These are phyloP conservation scores for Rhynchonycteris naso DNA, from an alignment of 2,797 vertebrate genomes.

Conservation along the genomic window DNA sequence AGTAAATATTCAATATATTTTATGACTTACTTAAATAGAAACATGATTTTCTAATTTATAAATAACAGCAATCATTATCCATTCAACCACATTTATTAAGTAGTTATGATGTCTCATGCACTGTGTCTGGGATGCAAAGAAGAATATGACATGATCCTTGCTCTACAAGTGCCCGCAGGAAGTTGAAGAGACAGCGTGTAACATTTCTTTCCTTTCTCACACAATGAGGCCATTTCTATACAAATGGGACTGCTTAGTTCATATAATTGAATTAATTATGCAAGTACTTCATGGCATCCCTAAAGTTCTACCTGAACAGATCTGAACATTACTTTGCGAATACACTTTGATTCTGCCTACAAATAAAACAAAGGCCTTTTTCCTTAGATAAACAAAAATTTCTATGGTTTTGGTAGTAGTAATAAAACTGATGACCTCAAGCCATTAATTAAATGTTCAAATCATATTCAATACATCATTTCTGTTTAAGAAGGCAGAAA, in stretches of 20 bases:
- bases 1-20: constrained; percentile 59
- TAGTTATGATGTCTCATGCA: constrained; percentile 42
- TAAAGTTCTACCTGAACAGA: constrained; percentile 22
- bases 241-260: neutral
- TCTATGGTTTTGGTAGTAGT: neutral
- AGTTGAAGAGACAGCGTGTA: constrained; percentile 39
- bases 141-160: constrained; percentile 24
- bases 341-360: neutral
- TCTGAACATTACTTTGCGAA: neutral
- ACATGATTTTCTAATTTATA: constrained; percentile 67
- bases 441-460: neutral
- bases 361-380: neutral
- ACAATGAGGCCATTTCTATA: constrained; percentile 45
- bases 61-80: constrained; percentile 52
- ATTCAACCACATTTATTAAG: constrained; percentile 39
- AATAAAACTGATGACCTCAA: neutral
- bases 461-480: neutral
- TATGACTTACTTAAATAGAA: constrained; percentile 63
- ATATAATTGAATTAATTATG: constrained; percentile 27
- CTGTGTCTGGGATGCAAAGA: constrained; percentile 28
- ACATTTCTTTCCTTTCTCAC: constrained; percentile 46
- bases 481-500: neutral
- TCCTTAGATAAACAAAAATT: neutral
- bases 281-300: constrained; percentile 47
- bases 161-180: constrained; percentile 49